These are phyloP conservation scores for Philereme transversata DNA, from an alignment of 2,888 invertebrate genomes.

Conservation along the genomic window DNA sequence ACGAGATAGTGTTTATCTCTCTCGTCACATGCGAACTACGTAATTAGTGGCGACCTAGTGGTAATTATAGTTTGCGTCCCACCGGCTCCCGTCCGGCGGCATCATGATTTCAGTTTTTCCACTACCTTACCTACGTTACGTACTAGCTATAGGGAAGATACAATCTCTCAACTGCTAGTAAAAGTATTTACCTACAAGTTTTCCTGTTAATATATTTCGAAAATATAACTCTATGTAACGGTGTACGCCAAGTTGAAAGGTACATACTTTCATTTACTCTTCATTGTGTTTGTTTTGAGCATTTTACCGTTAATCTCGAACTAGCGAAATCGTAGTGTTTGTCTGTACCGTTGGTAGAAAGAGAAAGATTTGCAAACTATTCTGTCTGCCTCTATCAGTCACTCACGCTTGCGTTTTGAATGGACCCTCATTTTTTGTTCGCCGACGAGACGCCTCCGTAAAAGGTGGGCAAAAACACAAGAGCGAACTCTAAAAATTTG, in stretches of 20 bases:
- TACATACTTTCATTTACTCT: conserved; percentile 64
- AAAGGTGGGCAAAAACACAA: conserved; percentile 65
- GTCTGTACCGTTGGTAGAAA: conserved; percentile 51
- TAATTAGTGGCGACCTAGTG: conserved; percentile 56
- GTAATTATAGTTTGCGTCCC: conserved; percentile 54
- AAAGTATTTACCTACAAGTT: background rate
- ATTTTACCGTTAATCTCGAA: conserved; percentile 63
- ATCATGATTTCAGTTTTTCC: conserved; percentile 41
- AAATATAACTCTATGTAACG: conserved; percentile 40
- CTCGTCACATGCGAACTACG: conserved; percentile 31
- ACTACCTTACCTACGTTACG: conserved; percentile 23
- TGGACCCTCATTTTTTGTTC: conserved; percentile 66
- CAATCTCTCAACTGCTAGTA: conserved; percentile 2
- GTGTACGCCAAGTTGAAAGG: conserved; percentile 30
- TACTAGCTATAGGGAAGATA: background rate
- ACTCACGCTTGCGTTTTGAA: conserved; percentile 56
- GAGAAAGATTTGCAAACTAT: conserved; percentile 56
- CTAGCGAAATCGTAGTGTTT: conserved; percentile 41
- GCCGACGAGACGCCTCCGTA: conserved; percentile 51
- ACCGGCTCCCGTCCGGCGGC: conserved; percentile 36
- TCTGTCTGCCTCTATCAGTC: conserved; percentile 50
- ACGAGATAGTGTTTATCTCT: conserved; percentile 31
- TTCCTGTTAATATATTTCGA: background rate
- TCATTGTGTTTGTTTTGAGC: conserved; percentile 62
- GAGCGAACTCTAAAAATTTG: conserved; percentile 70